phyloP scores from a whole-genome alignment of 1,140 invertebrate genomes.

The Coptotermes formosanus region DNA sequence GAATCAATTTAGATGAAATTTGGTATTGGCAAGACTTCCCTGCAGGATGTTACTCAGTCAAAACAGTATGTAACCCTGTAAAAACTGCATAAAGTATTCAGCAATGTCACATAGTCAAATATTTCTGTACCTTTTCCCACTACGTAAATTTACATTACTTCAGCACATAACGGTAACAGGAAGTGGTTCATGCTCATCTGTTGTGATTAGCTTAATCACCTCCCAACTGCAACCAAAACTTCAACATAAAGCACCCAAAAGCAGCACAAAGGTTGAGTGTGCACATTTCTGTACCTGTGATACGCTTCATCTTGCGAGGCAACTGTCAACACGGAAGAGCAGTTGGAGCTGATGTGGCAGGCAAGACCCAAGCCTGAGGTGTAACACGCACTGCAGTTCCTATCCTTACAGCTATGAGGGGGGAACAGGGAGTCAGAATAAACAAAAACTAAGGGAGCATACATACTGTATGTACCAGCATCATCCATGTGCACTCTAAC shows the following conservation, averaged over 20 bases:
- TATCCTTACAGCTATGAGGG: conserved; percentile 42
- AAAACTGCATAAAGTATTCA: background rate
- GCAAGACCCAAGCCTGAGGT: conserved; percentile 31
- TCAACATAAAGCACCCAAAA: background rate
- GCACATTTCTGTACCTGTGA: conserved; percentile 39
- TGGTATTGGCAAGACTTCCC: too few relatives aligned
- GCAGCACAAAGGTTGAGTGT: conserved; percentile 22
- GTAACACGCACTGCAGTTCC: conserved; percentile 44
- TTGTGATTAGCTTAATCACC: background rate
- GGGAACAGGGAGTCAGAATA: conserved; percentile 13
- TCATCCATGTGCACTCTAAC: background rate
- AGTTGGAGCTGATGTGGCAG: conserved; percentile 41
- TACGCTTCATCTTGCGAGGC: conserved; percentile 45
- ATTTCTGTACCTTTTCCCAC: background rate
- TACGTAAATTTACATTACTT: background rate
- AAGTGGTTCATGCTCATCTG: background rate
- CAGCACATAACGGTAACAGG: background rate
- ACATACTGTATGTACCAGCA: conserved; percentile 1
- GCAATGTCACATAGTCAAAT: background rate
- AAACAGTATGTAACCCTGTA: too few relatives aligned
- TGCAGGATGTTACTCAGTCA: too few relatives aligned
- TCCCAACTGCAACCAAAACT: conserved; percentile 2
- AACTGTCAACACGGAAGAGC: conserved; percentile 47
- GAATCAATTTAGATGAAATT: too few relatives aligned
- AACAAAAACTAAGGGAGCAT: background rate